Percentiles rank a stretch among this genome's conserved stretches.
phyloP scores from a whole-genome alignment of 1,140 invertebrate genomes.

The Ruditapes philippinarum region DNA sequence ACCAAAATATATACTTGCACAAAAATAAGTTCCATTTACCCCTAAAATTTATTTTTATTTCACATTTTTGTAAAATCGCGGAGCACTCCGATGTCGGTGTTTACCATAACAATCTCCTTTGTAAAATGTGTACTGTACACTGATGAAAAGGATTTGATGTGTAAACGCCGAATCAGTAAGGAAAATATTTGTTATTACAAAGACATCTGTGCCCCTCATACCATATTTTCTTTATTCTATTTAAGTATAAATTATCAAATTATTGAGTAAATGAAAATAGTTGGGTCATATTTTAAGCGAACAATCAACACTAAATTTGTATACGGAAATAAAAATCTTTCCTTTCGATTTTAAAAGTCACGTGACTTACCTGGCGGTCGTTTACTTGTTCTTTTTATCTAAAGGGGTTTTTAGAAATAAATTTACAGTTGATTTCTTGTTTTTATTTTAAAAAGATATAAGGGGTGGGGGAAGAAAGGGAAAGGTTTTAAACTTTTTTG shows the following conservation, averaged over 20 bases:
- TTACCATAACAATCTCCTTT: constrained; percentile 41
- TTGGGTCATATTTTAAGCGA: no score
- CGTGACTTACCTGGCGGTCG: constrained; percentile 39
- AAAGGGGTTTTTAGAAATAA: constrained; percentile 11
- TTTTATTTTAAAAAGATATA: not conserved
- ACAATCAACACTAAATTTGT: no score
- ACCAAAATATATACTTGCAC: no score
- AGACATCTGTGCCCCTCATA: not conserved
- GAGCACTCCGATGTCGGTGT: constrained; percentile 24
- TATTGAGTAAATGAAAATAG: no score
- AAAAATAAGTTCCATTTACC: not conserved
- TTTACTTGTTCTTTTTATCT: not conserved
- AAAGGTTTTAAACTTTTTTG: no score
- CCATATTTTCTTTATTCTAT: no score
- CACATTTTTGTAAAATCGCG: constrained; percentile 18
- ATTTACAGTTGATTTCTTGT: constrained; percentile 27
- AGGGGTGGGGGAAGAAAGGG: no score
- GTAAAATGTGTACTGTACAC: not conserved
- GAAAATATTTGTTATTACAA: not conserved
- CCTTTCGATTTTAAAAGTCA: constrained; percentile 42
- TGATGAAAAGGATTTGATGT: not conserved
- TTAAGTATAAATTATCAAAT: no score
- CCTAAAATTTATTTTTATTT: not conserved
- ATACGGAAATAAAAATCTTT: not conserved
- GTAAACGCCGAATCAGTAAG: not conserved